Conservation (phyloP, 2,888 invertebrate species). For the Sisyra nigra region DNA sequence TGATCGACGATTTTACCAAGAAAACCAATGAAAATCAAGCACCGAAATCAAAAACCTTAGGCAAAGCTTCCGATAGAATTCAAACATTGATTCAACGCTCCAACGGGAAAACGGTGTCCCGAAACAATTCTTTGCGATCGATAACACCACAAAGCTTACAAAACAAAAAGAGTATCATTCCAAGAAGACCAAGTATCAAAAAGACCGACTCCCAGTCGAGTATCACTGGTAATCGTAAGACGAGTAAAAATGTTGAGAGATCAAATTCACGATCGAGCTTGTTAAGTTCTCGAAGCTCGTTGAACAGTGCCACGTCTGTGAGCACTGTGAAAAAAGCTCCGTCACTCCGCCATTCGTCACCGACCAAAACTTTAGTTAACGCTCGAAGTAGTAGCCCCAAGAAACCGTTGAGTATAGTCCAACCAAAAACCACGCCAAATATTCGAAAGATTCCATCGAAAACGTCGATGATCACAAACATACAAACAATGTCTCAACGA, state of each 20-base stretch:
- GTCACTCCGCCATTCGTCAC: slow-evolving; percentile 22
- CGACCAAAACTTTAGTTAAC: slow-evolving; percentile 15
- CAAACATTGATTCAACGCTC: slow-evolving; percentile 19
- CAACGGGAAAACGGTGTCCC: slow-evolving; percentile 17
- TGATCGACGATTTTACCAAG: slow-evolving; percentile 16
- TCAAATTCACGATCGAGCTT: slow-evolving; percentile 66
- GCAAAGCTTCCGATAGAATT: slow-evolving; percentile 11
- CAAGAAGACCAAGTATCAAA: slow-evolving; percentile 24
- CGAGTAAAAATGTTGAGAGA: slow-evolving; percentile 46
- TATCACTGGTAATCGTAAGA: slow-evolving; percentile 13
- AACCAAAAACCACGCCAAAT: slow-evolving; percentile 10
- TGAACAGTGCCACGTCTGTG: slow-evolving; percentile 64
- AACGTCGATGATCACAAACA: slow-evolving; percentile 27
- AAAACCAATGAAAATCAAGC: slow-evolving; percentile 19
- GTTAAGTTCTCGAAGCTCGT: slow-evolving; percentile 66
- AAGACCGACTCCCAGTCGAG: slow-evolving; percentile 23
- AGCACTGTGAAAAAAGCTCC: slow-evolving; percentile 62
- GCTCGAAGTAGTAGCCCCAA: slow-evolving; percentile 18
- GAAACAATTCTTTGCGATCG: slow-evolving; percentile 19
- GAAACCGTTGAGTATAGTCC: slow-evolving; percentile 12
- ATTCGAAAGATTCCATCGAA: slow-evolving; percentile 15
- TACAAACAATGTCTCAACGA: slow-evolving; percentile 18
- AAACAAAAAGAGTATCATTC: slow-evolving; percentile 21
- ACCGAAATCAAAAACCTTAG: slow-evolving; percentile 12
- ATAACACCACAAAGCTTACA: slow-evolving; percentile 15